Percentiles rank a stretch among this genome's conserved stretches.
Evolutionary conservation across 2,888 invertebrate species (phyloP).

Genomic region (Luperina testacea): DNA sequence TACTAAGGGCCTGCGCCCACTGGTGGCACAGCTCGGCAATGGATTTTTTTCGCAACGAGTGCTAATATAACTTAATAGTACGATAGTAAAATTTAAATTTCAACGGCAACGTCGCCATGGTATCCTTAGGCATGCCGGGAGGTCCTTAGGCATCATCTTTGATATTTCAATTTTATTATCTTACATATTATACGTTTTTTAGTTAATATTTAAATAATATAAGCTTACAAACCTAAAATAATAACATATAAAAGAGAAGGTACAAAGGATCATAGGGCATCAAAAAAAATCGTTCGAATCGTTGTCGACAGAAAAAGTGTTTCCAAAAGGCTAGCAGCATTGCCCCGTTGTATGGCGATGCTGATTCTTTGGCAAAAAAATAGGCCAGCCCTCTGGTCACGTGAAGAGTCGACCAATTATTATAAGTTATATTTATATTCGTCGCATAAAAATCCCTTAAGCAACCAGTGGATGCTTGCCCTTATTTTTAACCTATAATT

Average conservation of each 20-base stretch:
- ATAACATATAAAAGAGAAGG: too few relatives aligned
- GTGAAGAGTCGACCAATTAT: too few relatives aligned
- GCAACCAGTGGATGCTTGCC: neutral
- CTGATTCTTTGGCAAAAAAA: too few relatives aligned
- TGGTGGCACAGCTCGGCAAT: neutral
- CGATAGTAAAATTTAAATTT: neutral
- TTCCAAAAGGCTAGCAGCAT: too few relatives aligned
- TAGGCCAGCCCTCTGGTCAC: too few relatives aligned
- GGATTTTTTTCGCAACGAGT: neutral
- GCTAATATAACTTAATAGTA: neutral
- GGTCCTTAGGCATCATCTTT: neutral
- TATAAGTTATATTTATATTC: neutral
- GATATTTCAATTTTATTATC: neutral
- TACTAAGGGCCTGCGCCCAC: conserved; percentile 20
- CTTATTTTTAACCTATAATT: conserved; percentile 55
- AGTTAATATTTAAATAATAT: too few relatives aligned
- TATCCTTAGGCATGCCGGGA: neutral
- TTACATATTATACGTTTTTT: neutral
- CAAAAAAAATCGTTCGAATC: too few relatives aligned
- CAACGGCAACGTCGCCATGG: neutral
- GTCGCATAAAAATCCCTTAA: neutral
- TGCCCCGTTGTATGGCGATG: too few relatives aligned
- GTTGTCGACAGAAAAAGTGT: too few relatives aligned
- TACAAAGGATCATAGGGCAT: too few relatives aligned
- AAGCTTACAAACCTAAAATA: too few relatives aligned